Evolutionary conservation across 2,797 vertebrate species (phyloP).

Genomic region (Coregonus suidteri): DNA sequence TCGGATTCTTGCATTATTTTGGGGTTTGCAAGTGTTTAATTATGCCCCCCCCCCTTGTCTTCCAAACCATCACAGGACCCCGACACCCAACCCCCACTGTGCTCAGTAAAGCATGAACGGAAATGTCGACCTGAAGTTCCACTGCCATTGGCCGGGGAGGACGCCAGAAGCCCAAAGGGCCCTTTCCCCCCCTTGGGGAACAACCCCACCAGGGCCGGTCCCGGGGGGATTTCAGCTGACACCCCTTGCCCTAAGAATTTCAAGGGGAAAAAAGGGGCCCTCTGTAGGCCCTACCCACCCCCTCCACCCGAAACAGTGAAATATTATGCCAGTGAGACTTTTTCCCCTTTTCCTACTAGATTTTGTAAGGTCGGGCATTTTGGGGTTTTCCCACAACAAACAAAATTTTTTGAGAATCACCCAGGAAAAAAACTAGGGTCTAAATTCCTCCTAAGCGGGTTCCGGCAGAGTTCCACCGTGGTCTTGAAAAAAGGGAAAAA

Average conservation of each 20-base stretch:
- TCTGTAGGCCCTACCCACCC: conserved; percentile 73
- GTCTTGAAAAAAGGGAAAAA: conserved; percentile 34
- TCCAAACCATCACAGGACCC: conserved; percentile 64
- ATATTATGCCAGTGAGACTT: conserved; percentile 74
- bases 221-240: conserved; percentile 40
- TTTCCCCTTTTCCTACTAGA: no score
- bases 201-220: conserved; percentile 26
- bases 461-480: conserved; percentile 55
- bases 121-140: conserved; percentile 64
- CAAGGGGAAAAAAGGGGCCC: conserved; percentile 57
- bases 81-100: conserved; percentile 56
- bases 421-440: no score
- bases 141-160: conserved; percentile 76
- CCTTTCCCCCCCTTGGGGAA: conserved; percentile 71
- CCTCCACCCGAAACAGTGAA: conserved; percentile 63
- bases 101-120: conserved; percentile 64
- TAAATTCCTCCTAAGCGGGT: conserved; percentile 44
- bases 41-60: no score
- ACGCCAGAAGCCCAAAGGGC: conserved; percentile 66
- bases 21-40: background rate
- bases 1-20: background rate
- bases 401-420: background rate
- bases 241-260: conserved; percentile 50
- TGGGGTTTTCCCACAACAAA: no score
- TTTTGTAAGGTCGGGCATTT: no score